Percentiles rank a stretch among this genome's conserved stretches.
phyloP scores from a whole-genome alignment of 1,140 invertebrate species.

The Drosophila navojoa region DNA sequence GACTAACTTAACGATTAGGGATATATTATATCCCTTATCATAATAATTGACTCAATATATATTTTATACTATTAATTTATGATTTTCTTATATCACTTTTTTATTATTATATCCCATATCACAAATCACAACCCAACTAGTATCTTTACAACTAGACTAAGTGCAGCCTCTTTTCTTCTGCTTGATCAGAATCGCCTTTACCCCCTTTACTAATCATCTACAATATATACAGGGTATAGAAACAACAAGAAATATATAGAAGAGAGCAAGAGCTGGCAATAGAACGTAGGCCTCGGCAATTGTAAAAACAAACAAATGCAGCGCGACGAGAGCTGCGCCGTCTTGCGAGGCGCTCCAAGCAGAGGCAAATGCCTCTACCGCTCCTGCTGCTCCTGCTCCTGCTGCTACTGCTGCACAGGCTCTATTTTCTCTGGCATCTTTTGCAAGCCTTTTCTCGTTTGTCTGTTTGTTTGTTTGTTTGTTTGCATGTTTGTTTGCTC shows the following conservation, averaged over 20 bases:
- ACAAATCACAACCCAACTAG: too few relatives aligned
- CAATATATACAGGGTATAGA: not conserved
- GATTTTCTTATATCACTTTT: too few relatives aligned
- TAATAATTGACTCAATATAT: too few relatives aligned
- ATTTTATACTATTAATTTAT: too few relatives aligned
- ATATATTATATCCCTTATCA: too few relatives aligned
- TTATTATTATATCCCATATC: too few relatives aligned
- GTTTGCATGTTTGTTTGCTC: conserved; percentile 36
- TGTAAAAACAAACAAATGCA: conserved; percentile 58
- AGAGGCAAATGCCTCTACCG: not conserved
- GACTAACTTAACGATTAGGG: too few relatives aligned
- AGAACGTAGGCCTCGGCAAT: conserved; percentile 22
- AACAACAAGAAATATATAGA: not conserved
- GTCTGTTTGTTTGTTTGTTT: conserved; percentile 43
- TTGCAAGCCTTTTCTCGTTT: conserved; percentile 59
- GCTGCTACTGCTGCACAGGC: conserved; percentile 7
- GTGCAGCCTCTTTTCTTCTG: not conserved
- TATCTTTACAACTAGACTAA: too few relatives aligned
- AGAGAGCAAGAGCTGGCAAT: not conserved
- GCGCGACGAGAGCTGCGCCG: conserved; percentile 7
- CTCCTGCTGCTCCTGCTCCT: not conserved
- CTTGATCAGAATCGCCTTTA: not conserved
- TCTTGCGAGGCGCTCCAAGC: conserved; percentile 8
- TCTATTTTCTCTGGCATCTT: conserved; percentile 16
- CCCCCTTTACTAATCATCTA: not conserved